phyloP scores from a whole-genome alignment of 1,140 invertebrate species.

The Habropoda laboriosa region DNA sequence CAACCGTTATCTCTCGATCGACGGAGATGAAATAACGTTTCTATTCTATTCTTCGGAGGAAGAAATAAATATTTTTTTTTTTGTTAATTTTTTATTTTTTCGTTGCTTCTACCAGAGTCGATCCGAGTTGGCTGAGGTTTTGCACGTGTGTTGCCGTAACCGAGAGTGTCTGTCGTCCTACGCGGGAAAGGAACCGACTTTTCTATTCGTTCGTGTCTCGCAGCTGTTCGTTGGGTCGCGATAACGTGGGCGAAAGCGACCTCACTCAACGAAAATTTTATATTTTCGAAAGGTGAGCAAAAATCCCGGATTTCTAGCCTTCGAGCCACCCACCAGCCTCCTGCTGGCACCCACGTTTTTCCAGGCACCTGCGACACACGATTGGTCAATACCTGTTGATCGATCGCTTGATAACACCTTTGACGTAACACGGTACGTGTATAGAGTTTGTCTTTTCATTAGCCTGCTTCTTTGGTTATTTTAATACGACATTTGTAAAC shows the following conservation, averaged over 20 bases:
- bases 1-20: neutral
- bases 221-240: constrained; percentile 57
- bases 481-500: neutral
- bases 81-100: too few relatives aligned
- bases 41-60: neutral
- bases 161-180: constrained; percentile 55
- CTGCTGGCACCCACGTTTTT: constrained; percentile 54
- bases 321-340: constrained; percentile 63
- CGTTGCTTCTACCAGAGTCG: too few relatives aligned
- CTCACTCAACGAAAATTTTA: constrained; percentile 65
- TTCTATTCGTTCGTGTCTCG: constrained; percentile 55
- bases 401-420: constrained; percentile 41
- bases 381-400: constrained; percentile 58
- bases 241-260: constrained; percentile 58
- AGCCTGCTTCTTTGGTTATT: neutral
- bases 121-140: neutral
- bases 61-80: neutral
- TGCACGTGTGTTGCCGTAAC: constrained; percentile 44
- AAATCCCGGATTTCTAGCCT: constrained; percentile 55
- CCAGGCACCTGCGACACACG: constrained; percentile 51
- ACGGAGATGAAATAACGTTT: constrained; percentile 9
- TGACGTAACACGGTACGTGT: constrained; percentile 48
- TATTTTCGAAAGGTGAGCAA: constrained; percentile 67
- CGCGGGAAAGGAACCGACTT: constrained; percentile 63
- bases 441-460: constrained; percentile 35